Base-by-base conservation (phyloP, 2,888 invertebrate genomes). In the Leptarthrus brevirostris region DNA sequence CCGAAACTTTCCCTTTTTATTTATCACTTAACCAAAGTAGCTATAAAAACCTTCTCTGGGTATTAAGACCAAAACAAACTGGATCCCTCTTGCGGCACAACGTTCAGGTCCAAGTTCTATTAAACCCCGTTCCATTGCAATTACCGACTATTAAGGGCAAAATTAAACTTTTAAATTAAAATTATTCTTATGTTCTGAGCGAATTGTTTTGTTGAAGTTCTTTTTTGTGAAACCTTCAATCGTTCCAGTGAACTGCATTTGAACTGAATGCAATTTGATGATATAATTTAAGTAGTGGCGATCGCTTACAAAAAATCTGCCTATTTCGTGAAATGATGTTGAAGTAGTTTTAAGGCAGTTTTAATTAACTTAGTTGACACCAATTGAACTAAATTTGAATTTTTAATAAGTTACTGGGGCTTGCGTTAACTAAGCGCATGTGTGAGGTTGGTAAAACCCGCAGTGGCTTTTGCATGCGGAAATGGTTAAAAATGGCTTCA, bases 311-410 rank as follows among this genome's bases (percentile, higher is more conserved):
- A 12, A 34, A 18, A 36, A 61, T n/a, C 20, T n/a, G 20, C 20
- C 53, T 10, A 8, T 10, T 20, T 18, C 53, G 53, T 3, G 10
- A 4, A 36, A 40, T 18, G 12, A 36, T n/a, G n/a, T n/a, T 20
- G 22, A 34, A 61, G 61, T 40, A 18, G 22, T 22, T 66, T 40
- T 47, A 66, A 34, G 47, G 4, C 22, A 49, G 26, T 26, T 61
- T 56, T 72, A 72, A 72, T 72, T 72, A 72, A 72, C 56, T 72
- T 36, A 72, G 56, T 72, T 72, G 54, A 72, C 72, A 72, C 72
- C 72, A 72, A 72, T 72, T 72, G 72, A 72, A 72, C 72, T 56
- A 56, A 72, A 54, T 71, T 71, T 53, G 52, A 70, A 70, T 52
- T 70, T 70, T 52, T 70, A 70, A 70, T 70, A 71, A 71, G 26